Evolutionary conservation across 2,797 vertebrate genomes (phyloP).

Genomic region (Macropodus opercularis): DNA sequence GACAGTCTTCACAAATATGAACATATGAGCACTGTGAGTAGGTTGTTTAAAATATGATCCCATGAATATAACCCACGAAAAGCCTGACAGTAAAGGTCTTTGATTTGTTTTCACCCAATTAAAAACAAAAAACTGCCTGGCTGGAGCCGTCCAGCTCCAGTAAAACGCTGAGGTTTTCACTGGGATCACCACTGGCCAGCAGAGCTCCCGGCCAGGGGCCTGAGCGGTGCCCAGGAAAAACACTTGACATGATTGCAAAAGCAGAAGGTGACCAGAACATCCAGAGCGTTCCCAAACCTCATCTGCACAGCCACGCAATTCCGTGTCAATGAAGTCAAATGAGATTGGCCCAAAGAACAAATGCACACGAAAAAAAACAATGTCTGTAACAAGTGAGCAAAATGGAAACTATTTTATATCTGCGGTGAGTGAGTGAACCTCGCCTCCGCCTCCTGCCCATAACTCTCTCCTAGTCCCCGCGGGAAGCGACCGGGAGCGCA

Average conservation of each 20-base stretch:
- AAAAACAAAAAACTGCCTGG: slow-evolving; percentile 56
- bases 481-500: slow-evolving; percentile 44
- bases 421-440: too few relatives aligned
- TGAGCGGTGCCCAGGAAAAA: slow-evolving; percentile 73
- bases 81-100: slow-evolving; percentile 35
- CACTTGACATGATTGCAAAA: slow-evolving; percentile 80
- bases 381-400: too few relatives aligned
- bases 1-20: slow-evolving; percentile 7
- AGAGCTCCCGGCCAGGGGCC: slow-evolving; percentile 47
- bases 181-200: slow-evolving; percentile 60
- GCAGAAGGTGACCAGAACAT: slow-evolving; percentile 65
- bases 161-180: slow-evolving; percentile 67
- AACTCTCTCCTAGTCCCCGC: slow-evolving; percentile 50
- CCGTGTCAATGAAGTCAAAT: too few relatives aligned
- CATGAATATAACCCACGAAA: slow-evolving; percentile 9
- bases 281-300: slow-evolving; percentile 46
- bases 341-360: slow-evolving; percentile 18
- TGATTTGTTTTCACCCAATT: slow-evolving; percentile 27
- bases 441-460: slow-evolving; percentile 49
- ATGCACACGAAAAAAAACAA: too few relatives aligned
- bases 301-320: too few relatives aligned
- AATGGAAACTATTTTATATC: too few relatives aligned
- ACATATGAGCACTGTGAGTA: slow-evolving; percentile 25
- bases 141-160: slow-evolving; percentile 46
- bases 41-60: slow-evolving; percentile 9